Base-by-base conservation (phyloP, 2,888 invertebrate genomes). In the Dinocampus coccinellae region DNA sequence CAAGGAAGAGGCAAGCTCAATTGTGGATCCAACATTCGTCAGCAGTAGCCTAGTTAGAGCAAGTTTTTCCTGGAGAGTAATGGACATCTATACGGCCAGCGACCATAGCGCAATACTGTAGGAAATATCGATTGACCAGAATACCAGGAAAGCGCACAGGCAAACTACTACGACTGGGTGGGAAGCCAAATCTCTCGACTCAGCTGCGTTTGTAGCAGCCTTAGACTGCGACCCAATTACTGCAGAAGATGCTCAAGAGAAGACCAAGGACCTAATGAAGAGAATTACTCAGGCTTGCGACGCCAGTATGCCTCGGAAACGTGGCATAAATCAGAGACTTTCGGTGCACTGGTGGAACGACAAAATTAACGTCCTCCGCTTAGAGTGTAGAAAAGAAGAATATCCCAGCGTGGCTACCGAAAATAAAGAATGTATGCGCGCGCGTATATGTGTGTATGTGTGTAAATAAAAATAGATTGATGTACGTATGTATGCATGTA, bases 1-100 rank as follows among this genome's bases (percentile, higher is more conserved):
- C 1, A 75, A 67, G 34, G 73, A 67, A 22, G 72, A 71, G 11
- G 60, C 69, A n/a, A 74, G 72, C 26, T 79, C 79, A 0, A 76
- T 79, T 2, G 57, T 80, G 0, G 78, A 80, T 47, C 73, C 78
- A 26, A 79, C 79, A 0, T 78, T 77, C 72, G 76, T 75, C 67
- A 79, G 77, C 58, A 74, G 73, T 53, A 69, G 60, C 26, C 74
- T 79, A 7, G 68, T 29, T 22, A 76, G 65, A 62, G 42, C 76
- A 11, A 69, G 64, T 53, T 68, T 0, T 7, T 74, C 55, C 60
- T 64, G 71, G 66, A 64, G 63, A n/a, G 61, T 75, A 20, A 53
- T 69, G 34, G 73, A 66, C 34, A 74, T 42, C 62, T 76, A 76
- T 34, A 76, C 74, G 1, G 68, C 64, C 13, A 77, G 74, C 9